Evolutionary conservation across 2,797 vertebrate species (phyloP), one percentile per base, ranked within the genome.

Genomic region (Tiaroga cobitis): DNA sequence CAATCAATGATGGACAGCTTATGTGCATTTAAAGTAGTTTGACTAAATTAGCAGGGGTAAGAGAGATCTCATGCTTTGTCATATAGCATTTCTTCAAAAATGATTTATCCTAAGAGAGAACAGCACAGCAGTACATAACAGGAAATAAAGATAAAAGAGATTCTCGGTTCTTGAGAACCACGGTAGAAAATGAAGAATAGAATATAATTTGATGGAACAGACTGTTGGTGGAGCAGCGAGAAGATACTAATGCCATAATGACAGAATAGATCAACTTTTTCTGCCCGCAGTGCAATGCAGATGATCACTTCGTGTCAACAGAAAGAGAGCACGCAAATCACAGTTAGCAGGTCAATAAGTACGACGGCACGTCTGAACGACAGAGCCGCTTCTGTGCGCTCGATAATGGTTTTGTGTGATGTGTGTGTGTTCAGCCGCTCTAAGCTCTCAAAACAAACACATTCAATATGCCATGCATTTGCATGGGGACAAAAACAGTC

Each of bases 261-360:
- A 68, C 29, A 75, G 46, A 83, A 83, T 68, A 76, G 59, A 83
- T 76, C 16, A 76, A 76, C 21, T 37, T 51, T 65, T 43, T 83
- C 70, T 65, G 70, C 81, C 59, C 0, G 21, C 59, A 9, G 81
- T 75, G 81, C 24, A 75, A 68, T 67, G 29, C 72, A 83, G 81
- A 75, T 75, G 72, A 75, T 75, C 32, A 76, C 61, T 68, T 76
- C 1, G n/a, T 69, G 74, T 84, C 61, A 77, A 77, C 63, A 69
- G 61, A 84, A 77, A 41, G 41, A 83, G 59, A 67, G 49, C 61
- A 26, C 8, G 46, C 82, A 84, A 84, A 84, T 77, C 43, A 68
- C 43, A 69, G 74, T 69, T 84, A 84, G 73, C 73, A 84, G 82
- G 73, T 77, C 82, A 68, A 77, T 84, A 83, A 77, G 41, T 68